These are phyloP conservation scores for Catocala sponsa DNA, from an alignment of 2,888 invertebrate genomes.

Conservation along the genomic window DNA sequence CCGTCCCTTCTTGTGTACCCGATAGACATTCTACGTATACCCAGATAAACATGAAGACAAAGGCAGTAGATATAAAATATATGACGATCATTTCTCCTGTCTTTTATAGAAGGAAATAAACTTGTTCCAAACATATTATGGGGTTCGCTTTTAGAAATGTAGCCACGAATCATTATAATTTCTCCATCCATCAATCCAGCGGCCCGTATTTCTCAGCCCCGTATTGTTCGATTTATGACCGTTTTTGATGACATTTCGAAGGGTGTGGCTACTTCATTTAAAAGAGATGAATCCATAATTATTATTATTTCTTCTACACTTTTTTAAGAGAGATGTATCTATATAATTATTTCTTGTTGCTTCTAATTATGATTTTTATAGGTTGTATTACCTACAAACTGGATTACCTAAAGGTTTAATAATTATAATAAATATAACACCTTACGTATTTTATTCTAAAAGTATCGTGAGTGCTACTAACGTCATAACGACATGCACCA, in stretches of 20 bases:
- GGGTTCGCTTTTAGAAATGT: slow-evolving; percentile 8
- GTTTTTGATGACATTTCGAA: slow-evolving; percentile 10
- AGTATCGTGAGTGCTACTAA: too few relatives aligned
- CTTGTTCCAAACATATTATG: slow-evolving; percentile 17
- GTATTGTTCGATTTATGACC: slow-evolving; percentile 19
- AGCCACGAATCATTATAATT: slow-evolving; percentile 30
- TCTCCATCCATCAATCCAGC: slow-evolving; percentile 25
- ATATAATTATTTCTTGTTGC: too few relatives aligned
- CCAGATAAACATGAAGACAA: slow-evolving; percentile 3
- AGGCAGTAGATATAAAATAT: slow-evolving; percentile 15
- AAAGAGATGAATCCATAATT: too few relatives aligned
- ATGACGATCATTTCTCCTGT: slow-evolving; percentile 21
- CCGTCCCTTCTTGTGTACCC: not conserved
- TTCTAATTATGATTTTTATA: too few relatives aligned
- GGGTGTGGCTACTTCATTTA: not conserved
- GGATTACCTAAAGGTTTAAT: too few relatives aligned
- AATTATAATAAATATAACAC: too few relatives aligned
- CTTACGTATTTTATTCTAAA: too few relatives aligned
- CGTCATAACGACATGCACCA: too few relatives aligned
- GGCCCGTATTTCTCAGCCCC: slow-evolving; percentile 14
- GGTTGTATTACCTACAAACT: too few relatives aligned
- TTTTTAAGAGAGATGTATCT: too few relatives aligned
- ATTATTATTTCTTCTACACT: too few relatives aligned
- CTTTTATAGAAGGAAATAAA: slow-evolving; percentile 26
- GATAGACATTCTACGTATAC: not conserved